A percentile compares a stretch with the other conserved stretches of the same genome.
Conservation (phyloP, 2,113 vertebrate species). For the Poeciliopsis turrubarensis region DNA sequence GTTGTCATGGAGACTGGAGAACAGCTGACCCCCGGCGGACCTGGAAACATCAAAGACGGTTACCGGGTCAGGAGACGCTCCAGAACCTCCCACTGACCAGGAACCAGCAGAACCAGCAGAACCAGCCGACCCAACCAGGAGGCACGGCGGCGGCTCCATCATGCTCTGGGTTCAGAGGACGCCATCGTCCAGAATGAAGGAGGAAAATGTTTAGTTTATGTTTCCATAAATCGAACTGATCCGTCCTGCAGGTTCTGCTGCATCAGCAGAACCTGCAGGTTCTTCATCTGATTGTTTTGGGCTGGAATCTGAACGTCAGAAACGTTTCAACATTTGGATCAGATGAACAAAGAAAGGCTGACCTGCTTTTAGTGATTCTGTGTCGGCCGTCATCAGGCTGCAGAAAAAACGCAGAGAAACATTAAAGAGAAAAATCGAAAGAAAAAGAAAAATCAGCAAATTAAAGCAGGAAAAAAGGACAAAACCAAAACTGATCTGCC, state of each 20-base stretch:
- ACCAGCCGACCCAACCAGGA: no score
- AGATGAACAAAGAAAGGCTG: not conserved
- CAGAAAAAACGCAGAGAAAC: not conserved
- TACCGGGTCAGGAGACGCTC: not conserved
- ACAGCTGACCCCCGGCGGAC: constrained; percentile 67
- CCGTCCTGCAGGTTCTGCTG: no score
- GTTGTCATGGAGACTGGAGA: constrained; percentile 50
- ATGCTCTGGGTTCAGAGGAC: no score
- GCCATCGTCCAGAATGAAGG: no score
- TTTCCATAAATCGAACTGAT: no score
- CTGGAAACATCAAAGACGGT: constrained; percentile 35
- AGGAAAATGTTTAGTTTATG: no score
- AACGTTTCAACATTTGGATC: not conserved
- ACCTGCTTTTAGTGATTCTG: constrained; percentile 76
- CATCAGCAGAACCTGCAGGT: no score
- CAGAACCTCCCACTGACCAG: not conserved
- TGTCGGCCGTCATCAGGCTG: constrained; percentile 55
- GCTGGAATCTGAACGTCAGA: no score
- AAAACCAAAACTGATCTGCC: no score
- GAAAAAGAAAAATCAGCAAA: not conserved
- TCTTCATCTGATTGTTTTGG: no score
- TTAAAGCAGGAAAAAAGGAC: not conserved
- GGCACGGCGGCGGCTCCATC: no score
- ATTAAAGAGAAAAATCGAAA: not conserved
- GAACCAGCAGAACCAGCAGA: no score